Base-by-base conservation (phyloP, 2,888 invertebrate species). In the Scrobipalpa atriplicella region DNA sequence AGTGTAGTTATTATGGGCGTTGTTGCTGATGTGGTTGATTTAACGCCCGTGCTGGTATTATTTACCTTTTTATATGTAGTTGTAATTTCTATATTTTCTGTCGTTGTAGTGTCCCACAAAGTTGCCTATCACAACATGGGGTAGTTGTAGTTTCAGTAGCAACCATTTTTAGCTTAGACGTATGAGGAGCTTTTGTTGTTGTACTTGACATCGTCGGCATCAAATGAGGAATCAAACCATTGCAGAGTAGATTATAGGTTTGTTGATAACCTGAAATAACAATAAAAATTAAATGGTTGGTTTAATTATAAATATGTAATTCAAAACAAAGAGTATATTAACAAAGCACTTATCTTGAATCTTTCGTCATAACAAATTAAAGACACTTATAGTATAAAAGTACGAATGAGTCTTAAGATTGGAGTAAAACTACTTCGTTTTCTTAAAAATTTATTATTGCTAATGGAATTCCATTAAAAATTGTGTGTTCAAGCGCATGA, bases 181-280 rank as follows among this genome's bases (percentile, higher is more conserved):
- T 38, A 16, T 29, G 2, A 29, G 29, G 36, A 7, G n/a, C 0
- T 38, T 36, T 9, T 29, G 11, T 21, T 29, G 29, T 1, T 60
- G n/a, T 16, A 5, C 13, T 60, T 41, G 41, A 19, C n/a, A n/a
- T n/a, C n/a, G n/a, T n/a, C 16, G 61, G 41, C 41, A 41, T 61
- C 11, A 39, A 1, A 5, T 18, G 19, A 18, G 61, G 41, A 61
- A 61, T 41, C n/a, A 61, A 39, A 64, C 72, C 64, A 66, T 73
- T 60, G 66, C 85, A 83, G 71, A 72, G 78, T 16, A 78, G 69
- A 51, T 66, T 71, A 68, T 78, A 83, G 3, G 80, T 84, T 77
- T 81, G 79, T 69, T 73, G 73, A 68, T 70, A 73, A 62, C 72
- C 75, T 75, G 73, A 67, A 74, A 75, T 39, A 47, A 52, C 18